Evolutionary conservation across 2,888 invertebrate genomes (phyloP), one percentile per base, ranked within the genome.

Genomic region (Spilosoma lubricipeda): DNA sequence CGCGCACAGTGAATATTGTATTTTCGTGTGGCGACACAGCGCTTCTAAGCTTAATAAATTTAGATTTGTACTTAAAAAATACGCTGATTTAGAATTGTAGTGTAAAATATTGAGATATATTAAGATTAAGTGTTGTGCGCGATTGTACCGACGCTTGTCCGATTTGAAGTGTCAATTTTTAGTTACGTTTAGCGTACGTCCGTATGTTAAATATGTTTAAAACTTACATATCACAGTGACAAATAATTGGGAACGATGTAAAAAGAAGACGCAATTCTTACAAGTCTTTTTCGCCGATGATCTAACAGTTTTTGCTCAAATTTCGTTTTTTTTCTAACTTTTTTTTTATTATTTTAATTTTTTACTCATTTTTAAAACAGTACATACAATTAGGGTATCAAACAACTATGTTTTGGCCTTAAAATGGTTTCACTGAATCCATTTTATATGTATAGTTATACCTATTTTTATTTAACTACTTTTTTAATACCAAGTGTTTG

Each of bases 201-300:
- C 77, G 80, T 83, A 71, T 78, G 73, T 79, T 80, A 77, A 77
- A 68, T 68, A 70, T 72, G 90, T 90, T 93, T 92, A 82, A 82
- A 89, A 90, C 87, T 83, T 89, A 94, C 95, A 95, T 95, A 95
- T 95, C 95, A 95, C 86, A 85, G 86, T 87, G 94, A 95, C 94
- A 95, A 94, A 94, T 94, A 94, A 94, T 88, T 85, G 88, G 86
- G 83, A 79, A 68, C n/a, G 23, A 33, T 66, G 48, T 66, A 67
- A 70, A 65, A 75, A 75, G 70, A 70, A 74, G 76, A 79, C 76
- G 79, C 74, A 63, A 68, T 71, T 87, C 68, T 52, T 33, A 59
- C 87, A 90, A 89, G 87, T 90, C 87, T 87, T 89, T 87, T 86
- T 85, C 82, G 84, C 85, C 80, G 75, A 63, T 20, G 30, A 23